A percentile compares a stretch with the other conserved stretches of the same genome.
These are phyloP conservation scores for Coregonus suidteri DNA, from an alignment of 2,797 vertebrate genomes.

Conservation along the genomic window DNA sequence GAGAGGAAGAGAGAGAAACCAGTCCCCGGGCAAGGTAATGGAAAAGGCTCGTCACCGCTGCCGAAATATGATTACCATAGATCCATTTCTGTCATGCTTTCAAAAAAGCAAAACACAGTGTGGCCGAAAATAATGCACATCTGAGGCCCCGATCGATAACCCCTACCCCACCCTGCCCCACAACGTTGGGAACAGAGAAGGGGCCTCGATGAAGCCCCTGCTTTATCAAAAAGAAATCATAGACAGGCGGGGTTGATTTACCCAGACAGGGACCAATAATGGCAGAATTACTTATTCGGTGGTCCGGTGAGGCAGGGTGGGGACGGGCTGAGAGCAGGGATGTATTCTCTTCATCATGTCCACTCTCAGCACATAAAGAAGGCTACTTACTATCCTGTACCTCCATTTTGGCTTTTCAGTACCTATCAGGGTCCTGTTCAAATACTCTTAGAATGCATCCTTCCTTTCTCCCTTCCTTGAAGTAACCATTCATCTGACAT, in stretches of 20 bases:
- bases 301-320: constrained; percentile 40
- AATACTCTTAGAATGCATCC: neutral
- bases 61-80: constrained; percentile 78
- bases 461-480: neutral
- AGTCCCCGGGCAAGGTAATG: constrained; percentile 64
- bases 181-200: constrained; percentile 20
- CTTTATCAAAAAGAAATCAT: constrained; percentile 72
- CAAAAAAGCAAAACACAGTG: constrained; percentile 50
- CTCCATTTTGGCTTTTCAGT: neutral
- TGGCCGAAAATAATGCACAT: constrained; percentile 65
- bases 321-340: constrained; percentile 14
- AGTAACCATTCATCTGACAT: neutral
- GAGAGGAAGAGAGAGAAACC: constrained; percentile 31
- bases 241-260: constrained; percentile 61
- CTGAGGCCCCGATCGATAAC: constrained; percentile 65
- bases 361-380: constrained; percentile 31
- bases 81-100: constrained; percentile 74
- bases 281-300: constrained; percentile 61
- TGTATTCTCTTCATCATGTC: constrained; percentile 49
- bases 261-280: constrained; percentile 56
- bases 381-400: neutral
- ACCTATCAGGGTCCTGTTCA: neutral
- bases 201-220: constrained; percentile 59
- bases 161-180: constrained; percentile 20
- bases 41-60: constrained; percentile 61